Conservation (phyloP, 2,113 vertebrate species). For the Proterorhinus semilunaris region DNA sequence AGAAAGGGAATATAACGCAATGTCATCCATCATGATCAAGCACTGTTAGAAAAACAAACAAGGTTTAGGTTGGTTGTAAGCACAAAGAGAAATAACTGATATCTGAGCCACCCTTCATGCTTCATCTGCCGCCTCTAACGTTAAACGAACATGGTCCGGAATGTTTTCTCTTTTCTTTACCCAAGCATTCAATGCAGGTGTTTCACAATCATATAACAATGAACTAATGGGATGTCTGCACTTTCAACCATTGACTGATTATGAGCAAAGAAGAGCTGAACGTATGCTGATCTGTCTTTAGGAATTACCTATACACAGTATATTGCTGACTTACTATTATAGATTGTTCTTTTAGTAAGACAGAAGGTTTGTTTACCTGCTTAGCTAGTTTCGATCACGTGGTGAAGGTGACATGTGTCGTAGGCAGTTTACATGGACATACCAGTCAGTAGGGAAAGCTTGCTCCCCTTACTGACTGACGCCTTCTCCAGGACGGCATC, state of each 20-base stretch:
- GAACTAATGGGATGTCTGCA: not conserved
- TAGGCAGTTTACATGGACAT: too few relatives aligned
- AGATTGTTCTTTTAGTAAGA: too few relatives aligned
- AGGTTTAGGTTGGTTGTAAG: not conserved
- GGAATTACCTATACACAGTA: not conserved
- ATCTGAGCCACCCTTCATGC: slow-evolving; percentile 1
- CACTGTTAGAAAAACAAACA: slow-evolving; percentile 1
- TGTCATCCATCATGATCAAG: slow-evolving; percentile 21
- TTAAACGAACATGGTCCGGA: not conserved
- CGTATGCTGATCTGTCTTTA: not conserved
- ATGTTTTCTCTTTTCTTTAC: not conserved
- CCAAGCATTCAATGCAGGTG: not conserved
- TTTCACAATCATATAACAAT: not conserved
- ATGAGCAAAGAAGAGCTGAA: not conserved
- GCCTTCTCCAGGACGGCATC: too few relatives aligned
- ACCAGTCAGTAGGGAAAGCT: too few relatives aligned
- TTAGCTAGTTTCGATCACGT: not conserved
- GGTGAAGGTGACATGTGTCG: too few relatives aligned
- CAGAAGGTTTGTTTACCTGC: not conserved
- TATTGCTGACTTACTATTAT: too few relatives aligned
- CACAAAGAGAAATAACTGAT: not conserved
- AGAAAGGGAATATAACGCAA: not conserved
- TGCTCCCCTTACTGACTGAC: too few relatives aligned
- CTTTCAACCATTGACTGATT: not conserved
- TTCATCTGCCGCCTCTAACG: not conserved